These are phyloP conservation scores for Paguma larvata DNA, from an alignment of 2,797 vertebrate species.

Conservation along the genomic window DNA sequence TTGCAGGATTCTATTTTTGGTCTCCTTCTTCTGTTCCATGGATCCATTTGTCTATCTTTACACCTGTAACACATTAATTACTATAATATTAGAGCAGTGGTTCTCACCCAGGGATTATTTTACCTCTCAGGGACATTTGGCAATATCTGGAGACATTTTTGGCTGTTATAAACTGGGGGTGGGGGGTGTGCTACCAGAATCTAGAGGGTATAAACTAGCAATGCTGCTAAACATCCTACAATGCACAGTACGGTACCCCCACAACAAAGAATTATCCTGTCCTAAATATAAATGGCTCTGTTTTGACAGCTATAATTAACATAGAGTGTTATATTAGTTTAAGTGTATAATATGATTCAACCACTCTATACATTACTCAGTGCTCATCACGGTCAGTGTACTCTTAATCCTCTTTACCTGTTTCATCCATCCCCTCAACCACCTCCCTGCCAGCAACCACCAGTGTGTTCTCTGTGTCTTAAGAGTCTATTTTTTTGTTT, in stretches of 20 bases:
- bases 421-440: not conserved
- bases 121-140: not conserved
- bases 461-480: not conserved
- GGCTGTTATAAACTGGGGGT: not conserved
- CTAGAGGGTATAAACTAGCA: not conserved
- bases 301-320: not conserved
- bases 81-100: not conserved
- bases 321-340: not conserved
- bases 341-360: not conserved
- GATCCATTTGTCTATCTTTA: not conserved
- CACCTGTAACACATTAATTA: slow-evolving; percentile 5
- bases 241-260: not conserved
- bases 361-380: not conserved
- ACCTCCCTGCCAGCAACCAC: not conserved
- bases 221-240: not conserved
- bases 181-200: not conserved
- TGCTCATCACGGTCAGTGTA: not conserved
- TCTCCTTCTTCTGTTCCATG: not conserved
- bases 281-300: not conserved
- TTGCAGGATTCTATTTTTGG: not conserved
- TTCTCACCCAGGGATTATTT: not conserved
- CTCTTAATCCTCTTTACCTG: not conserved
- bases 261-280: not conserved
- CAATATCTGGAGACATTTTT: not conserved
- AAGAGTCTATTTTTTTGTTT: not conserved